Evolutionary conservation across 1,140 invertebrate species (phyloP).

Genomic region (Aphelinus certus): DNA sequence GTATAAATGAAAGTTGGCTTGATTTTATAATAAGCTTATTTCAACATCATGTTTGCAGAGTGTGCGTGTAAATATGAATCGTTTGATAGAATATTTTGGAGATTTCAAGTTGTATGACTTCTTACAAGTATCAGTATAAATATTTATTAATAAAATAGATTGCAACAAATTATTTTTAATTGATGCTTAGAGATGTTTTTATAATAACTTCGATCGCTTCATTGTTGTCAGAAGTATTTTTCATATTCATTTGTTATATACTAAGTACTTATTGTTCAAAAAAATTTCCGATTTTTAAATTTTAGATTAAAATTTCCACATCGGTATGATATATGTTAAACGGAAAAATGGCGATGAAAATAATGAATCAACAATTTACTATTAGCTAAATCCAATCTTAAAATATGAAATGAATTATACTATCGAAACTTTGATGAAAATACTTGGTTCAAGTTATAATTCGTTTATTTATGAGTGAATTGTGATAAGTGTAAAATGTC

Average conservation of each 20-base stretch:
- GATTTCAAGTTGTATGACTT: conserved; percentile 42
- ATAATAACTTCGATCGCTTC: background rate
- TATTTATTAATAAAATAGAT: conserved; percentile 39
- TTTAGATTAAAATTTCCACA: too few relatives aligned
- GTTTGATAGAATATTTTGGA: conserved; percentile 38
- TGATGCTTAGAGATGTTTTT: background rate
- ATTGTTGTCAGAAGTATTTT: too few relatives aligned
- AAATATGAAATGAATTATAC: too few relatives aligned
- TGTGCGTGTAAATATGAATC: conserved; percentile 36
- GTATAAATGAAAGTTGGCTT: conserved; percentile 34
- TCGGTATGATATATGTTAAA: too few relatives aligned
- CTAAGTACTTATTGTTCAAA: too few relatives aligned
- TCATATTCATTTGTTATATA: too few relatives aligned
- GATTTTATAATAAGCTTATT: conserved; percentile 33
- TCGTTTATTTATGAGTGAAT: too few relatives aligned
- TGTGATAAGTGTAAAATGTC: too few relatives aligned
- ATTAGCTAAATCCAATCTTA: background rate
- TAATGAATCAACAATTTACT: background rate
- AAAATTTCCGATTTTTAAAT: too few relatives aligned
- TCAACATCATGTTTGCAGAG: conserved; percentile 28
- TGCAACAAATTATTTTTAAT: conserved; percentile 31
- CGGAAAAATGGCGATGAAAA: too few relatives aligned
- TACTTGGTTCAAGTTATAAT: too few relatives aligned
- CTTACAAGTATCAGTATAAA: conserved; percentile 45
- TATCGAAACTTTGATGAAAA: too few relatives aligned